Conservation (phyloP, 2,888 invertebrate species). For the Idaea aversata region DNA sequence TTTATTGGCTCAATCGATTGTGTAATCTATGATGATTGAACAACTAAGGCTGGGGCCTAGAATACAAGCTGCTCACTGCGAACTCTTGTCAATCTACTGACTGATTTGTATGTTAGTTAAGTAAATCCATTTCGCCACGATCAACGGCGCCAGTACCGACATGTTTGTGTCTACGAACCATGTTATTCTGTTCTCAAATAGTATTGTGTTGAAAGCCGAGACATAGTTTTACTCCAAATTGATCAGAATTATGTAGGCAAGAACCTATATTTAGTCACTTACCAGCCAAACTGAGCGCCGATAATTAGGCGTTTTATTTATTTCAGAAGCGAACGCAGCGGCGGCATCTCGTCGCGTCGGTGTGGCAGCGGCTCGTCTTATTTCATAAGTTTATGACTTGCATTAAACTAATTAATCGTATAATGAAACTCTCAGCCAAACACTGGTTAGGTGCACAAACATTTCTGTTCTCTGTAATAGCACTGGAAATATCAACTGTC, state of each 20-base stretch:
- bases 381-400: constrained; percentile 17
- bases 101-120: constrained; percentile 35
- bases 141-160: constrained; percentile 28
- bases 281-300: constrained; percentile 17
- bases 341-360: not conserved
- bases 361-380: constrained; percentile 9
- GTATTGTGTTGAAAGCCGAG: constrained; percentile 29
- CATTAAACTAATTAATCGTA: constrained; percentile 17
- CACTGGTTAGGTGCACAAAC: constrained; percentile 25
- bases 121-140: constrained; percentile 36
- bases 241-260: constrained; percentile 16
- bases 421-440: constrained; percentile 13
- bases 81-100: constrained; percentile 33
- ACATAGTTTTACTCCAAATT: constrained; percentile 25
- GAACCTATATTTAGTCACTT: constrained; percentile 9
- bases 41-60: constrained; percentile 19
- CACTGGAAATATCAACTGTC: constrained; percentile 38
- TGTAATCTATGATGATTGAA: constrained; percentile 37
- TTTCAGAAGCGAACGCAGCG: not conserved
- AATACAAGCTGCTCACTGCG: constrained; percentile 21
- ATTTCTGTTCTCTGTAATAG: constrained; percentile 37
- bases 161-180: constrained; percentile 29
- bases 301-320: constrained; percentile 20
- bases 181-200: constrained; percentile 29
- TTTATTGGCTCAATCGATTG: constrained; percentile 43